These are phyloP conservation scores for Engraulis encrasicolus DNA, from an alignment of 2,113 vertebrate genomes.

Conservation along the genomic window DNA sequence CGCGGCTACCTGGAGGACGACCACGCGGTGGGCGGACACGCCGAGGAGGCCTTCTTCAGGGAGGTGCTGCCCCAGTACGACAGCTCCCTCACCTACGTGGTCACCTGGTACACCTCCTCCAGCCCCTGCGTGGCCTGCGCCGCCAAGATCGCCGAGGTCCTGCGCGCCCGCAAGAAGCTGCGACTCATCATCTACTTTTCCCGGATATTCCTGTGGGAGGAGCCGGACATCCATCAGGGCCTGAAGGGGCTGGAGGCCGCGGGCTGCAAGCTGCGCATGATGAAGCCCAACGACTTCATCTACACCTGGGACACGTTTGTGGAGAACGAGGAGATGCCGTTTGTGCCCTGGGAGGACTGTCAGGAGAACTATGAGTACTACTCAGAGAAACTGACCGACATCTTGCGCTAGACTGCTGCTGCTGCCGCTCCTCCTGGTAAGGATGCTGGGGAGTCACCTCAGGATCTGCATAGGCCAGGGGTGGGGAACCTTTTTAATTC, in stretches of 20 bases:
- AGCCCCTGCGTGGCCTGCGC: conserved; percentile 89
- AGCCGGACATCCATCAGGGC: conserved; percentile 84
- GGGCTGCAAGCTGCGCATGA: conserved; percentile 89
- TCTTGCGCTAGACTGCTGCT: conserved; percentile 84
- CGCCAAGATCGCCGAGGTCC: conserved; percentile 73
- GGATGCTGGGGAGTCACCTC: neutral
- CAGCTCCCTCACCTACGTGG: conserved; percentile 67
- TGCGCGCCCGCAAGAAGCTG: conserved; percentile 80
- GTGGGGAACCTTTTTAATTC: no score
- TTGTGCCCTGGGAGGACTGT: conserved; percentile 93
- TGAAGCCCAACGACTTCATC: conserved; percentile 91
- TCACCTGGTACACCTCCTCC: conserved; percentile 94
- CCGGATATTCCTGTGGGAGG: conserved; percentile 91
- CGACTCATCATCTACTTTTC: conserved; percentile 85
- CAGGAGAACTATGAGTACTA: conserved; percentile 91
- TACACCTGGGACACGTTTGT: conserved; percentile 93
- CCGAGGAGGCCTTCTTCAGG: conserved; percentile 92
- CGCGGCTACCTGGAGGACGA: conserved; percentile 94
- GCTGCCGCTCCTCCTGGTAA: neutral
- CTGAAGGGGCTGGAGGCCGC: conserved; percentile 73
- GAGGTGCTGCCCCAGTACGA: conserved; percentile 82
- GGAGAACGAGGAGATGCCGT: conserved; percentile 87
- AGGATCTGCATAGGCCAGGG: neutral
- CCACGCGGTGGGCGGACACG: conserved; percentile 84
- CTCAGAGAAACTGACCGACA: conserved; percentile 84